Evolutionary conservation across 2,888 invertebrate genomes (phyloP).

Genomic region (Zhuqinia jingwanae): DNA sequence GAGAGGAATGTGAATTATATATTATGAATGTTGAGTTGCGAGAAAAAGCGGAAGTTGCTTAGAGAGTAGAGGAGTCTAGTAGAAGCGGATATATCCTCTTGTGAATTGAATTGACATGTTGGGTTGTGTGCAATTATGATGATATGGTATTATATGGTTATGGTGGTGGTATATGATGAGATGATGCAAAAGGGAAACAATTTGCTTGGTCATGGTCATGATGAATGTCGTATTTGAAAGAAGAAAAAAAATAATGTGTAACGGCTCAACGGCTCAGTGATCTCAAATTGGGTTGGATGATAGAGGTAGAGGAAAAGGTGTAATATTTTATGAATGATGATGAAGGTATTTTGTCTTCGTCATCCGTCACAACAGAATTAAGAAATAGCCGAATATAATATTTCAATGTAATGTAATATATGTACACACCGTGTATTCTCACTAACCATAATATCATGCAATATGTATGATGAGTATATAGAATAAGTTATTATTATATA

Average conservation of each 20-base stretch:
- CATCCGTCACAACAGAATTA: conserved; percentile 44
- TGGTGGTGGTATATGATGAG: no score
- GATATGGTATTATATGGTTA: no score
- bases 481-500: no score
- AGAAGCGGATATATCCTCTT: conserved; percentile 26
- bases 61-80: neutral
- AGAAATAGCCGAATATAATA: no score
- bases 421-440: no score
- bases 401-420: no score
- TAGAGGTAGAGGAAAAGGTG: neutral
- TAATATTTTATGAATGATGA: neutral
- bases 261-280: conserved; percentile 67
- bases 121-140: conserved; percentile 12
- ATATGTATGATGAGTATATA: no score
- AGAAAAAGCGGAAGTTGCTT: conserved; percentile 56
- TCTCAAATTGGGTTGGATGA: conserved; percentile 46
- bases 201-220: conserved; percentile 56
- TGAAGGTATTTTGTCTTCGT: conserved; percentile 48
- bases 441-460: no score
- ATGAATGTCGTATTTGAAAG: neutral
- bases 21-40: neutral
- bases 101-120: neutral
- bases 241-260: conserved; percentile 39
- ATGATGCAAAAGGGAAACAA: conserved; percentile 24
- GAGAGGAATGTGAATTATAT: neutral